phyloP scores from a whole-genome alignment of 2,888 invertebrate species.

The Chloromyia formosa region DNA sequence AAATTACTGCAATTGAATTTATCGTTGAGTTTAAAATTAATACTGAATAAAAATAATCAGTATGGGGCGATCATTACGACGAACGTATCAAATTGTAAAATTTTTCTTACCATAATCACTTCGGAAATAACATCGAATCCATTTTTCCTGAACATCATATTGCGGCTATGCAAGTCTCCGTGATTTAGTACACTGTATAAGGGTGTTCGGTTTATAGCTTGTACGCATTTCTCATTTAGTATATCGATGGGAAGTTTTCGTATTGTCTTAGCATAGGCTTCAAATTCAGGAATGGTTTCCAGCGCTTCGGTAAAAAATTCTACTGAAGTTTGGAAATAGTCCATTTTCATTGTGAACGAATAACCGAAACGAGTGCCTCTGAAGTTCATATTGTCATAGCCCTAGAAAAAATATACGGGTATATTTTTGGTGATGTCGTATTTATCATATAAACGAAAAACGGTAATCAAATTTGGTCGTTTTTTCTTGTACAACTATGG shows the following conservation, averaged over 20 bases:
- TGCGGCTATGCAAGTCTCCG: constrained; percentile 20
- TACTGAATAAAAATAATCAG: too few relatives aligned
- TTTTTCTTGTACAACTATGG: too few relatives aligned
- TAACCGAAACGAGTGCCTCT: neutral
- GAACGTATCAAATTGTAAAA: too few relatives aligned
- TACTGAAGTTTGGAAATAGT: neutral
- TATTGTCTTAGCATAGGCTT: neutral
- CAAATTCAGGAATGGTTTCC: constrained; percentile 4
- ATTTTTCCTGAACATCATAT: constrained; percentile 31
- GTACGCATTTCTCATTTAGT: neutral
- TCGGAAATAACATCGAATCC: neutral
- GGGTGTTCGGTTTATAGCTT: neutral
- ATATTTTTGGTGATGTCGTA: too few relatives aligned
- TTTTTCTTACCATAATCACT: constrained; percentile 14
- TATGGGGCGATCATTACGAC: too few relatives aligned
- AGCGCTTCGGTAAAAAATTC: neutral
- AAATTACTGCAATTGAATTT: too few relatives aligned
- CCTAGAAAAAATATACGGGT: neutral
- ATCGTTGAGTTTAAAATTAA: too few relatives aligned
- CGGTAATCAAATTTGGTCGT: too few relatives aligned
- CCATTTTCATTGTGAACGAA: neutral
- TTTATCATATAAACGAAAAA: too few relatives aligned
- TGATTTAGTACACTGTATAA: constrained; percentile 18
- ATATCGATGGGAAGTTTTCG: neutral
- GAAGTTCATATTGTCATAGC: neutral